Evolutionary conservation across 2,113 vertebrate species (phyloP).

Genomic region (Dissostichus mawsoni): DNA sequence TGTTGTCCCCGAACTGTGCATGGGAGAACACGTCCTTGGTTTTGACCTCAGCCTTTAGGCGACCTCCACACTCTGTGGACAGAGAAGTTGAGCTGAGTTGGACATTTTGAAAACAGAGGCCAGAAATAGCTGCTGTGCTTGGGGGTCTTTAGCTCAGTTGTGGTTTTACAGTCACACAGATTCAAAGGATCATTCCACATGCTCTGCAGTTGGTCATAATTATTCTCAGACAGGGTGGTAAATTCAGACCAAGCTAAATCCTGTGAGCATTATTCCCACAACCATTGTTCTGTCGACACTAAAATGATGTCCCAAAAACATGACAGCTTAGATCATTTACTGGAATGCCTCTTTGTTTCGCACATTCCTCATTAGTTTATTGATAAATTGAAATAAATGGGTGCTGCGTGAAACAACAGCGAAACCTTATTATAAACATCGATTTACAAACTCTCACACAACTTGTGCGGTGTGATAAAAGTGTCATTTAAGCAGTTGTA

Average conservation of each 20-base stretch:
- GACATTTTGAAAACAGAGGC: neutral
- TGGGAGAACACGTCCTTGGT: slow-evolving; percentile 97
- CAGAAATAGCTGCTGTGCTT: neutral
- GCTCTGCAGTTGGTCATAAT: slow-evolving; percentile 28
- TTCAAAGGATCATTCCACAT: neutral
- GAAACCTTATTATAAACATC: too few relatives aligned
- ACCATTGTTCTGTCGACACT: too few relatives aligned
- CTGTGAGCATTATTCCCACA: neutral
- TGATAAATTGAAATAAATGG: too few relatives aligned
- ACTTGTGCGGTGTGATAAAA: too few relatives aligned
- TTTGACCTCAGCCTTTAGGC: slow-evolving; percentile 91
- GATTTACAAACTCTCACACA: too few relatives aligned
- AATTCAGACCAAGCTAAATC: neutral
- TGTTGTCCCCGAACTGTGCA: slow-evolving; percentile 96
- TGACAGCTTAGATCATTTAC: neutral
- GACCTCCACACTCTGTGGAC: slow-evolving; percentile 91
- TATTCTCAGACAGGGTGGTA: slow-evolving; percentile 37
- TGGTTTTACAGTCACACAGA: slow-evolving; percentile 16
- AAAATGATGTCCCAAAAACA: neutral
- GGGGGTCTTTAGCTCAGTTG: slow-evolving; percentile 8
- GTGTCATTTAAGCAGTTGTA: too few relatives aligned
- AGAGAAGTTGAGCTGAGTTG: slow-evolving; percentile 10
- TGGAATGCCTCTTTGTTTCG: neutral
- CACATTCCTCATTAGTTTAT: too few relatives aligned
- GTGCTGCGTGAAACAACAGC: too few relatives aligned